Base-by-base conservation (phyloP, 2,113 vertebrate species). In the Pavo muticus region DNA sequence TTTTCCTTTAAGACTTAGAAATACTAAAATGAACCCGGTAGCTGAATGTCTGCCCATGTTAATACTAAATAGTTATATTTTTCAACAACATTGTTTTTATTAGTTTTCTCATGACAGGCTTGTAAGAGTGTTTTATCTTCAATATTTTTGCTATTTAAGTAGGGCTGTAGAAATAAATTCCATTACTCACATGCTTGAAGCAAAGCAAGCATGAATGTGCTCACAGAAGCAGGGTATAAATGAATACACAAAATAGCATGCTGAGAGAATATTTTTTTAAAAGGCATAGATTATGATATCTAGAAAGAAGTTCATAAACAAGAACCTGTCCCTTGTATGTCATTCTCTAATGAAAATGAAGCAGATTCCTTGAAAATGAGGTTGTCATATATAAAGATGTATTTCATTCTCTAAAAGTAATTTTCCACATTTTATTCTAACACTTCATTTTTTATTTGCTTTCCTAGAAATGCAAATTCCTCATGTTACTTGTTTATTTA, bases 41-140 rank as follows among this genome's bases (percentile, higher is more conserved):
- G 5, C 14, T 40, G 73, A 59, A 73, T 40, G 3, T 81, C 42
- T 81, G 5, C 10, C 32, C 4, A n/a, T 0, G 0, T 47, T 67
- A 76, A 21, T 80, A 65, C 56, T 63, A 67, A 67, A 35, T 59
- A 63, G 10, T 74, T 88, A 74, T 35, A 40, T 47, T 65, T 71
- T 94, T 77, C 11, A 75, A 13, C 13, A 61, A 3, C 4, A 4
- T 65, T 72, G 60, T 14, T 86, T 68, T 4, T 65, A 59, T 72
- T 87, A n/a, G 10, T 8, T 81, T 92, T 89, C 39, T 84, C 19
- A 39, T 50, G 19, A 50, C 6, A 81, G 6, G 47, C 21, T 42
- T 78, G 30, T 56, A 77, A 77, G 27, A 65, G 30, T 45, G 17
- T 88, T 88, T 47, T 71, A 45, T 42, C 5, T 84, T 75, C 44